Percentiles rank a stretch among this genome's conserved stretches.
Conservation (phyloP, 2,797 vertebrate species). For the Esox lucius region DNA sequence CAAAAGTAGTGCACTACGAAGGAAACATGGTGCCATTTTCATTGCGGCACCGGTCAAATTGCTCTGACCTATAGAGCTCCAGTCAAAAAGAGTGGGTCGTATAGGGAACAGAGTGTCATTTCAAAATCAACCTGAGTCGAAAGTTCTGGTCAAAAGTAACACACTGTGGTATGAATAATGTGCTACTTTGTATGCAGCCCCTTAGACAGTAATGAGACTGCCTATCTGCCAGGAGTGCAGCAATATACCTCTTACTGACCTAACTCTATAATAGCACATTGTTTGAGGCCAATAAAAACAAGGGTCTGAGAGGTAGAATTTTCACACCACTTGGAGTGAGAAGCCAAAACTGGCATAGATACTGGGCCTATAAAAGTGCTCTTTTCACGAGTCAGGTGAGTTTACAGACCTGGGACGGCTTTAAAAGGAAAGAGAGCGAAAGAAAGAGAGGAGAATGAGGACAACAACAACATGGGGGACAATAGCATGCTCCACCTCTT, state of each 20-base stretch:
- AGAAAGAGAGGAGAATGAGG: not conserved
- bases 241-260: slow-evolving; percentile 71
- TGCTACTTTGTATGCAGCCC: not conserved
- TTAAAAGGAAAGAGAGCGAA: slow-evolving; percentile 35
- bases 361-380: slow-evolving; percentile 66
- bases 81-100: not conserved
- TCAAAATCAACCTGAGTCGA: not conserved
- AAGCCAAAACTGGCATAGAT: slow-evolving; percentile 63
- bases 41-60: not conserved
- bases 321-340: slow-evolving; percentile 66
- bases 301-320: slow-evolving; percentile 59
- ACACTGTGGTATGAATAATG: no score
- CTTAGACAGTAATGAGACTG: slow-evolving; percentile 75
- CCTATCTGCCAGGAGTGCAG: slow-evolving; percentile 68
- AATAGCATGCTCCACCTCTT: not conserved
- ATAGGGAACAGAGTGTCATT: not conserved
- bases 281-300: slow-evolving; percentile 70
- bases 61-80: not conserved
- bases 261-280: slow-evolving; percentile 77
- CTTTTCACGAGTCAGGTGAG: slow-evolving; percentile 74
- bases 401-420: slow-evolving; percentile 58
- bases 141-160: no score
- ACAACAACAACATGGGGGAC: not conserved
- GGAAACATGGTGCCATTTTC: not conserved
- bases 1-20: not conserved